A percentile compares a stretch with the other conserved stretches of the same genome.
Evolutionary conservation across 2,888 invertebrate species (phyloP).

Genomic region (Lutraria lutraria): DNA sequence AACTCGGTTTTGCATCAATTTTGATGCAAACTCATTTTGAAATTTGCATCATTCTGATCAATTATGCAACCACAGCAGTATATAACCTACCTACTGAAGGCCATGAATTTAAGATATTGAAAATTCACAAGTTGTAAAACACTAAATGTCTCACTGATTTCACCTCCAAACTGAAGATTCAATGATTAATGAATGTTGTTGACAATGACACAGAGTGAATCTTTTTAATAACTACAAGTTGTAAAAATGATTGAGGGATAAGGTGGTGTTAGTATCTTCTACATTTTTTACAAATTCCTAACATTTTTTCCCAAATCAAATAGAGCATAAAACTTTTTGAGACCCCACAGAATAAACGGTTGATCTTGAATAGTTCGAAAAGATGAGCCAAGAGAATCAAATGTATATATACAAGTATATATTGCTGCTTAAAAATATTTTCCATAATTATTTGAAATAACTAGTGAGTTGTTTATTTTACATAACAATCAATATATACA

Average conservation of each 20-base stretch:
- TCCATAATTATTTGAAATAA: too few species aligned
- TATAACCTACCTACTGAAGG: too few species aligned
- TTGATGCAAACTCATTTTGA: too few species aligned
- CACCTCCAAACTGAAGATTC: slow-evolving; percentile 5
- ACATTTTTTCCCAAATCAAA: not conserved
- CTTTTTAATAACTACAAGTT: slow-evolving; percentile 1
- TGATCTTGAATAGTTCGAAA: not conserved
- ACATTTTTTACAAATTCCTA: not conserved
- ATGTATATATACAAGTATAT: too few species aligned
- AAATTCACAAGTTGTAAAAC: not conserved
- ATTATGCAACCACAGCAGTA: too few species aligned
- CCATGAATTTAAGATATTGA: too few species aligned
- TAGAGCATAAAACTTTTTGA: not conserved
- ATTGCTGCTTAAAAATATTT: too few species aligned
- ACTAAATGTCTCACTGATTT: not conserved
- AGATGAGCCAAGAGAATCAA: too few species aligned
- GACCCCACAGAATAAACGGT: not conserved
- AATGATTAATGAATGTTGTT: not conserved
- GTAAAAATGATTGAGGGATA: not conserved
- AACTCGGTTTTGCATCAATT: too few species aligned
- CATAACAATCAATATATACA: too few species aligned
- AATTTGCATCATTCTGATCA: too few species aligned
- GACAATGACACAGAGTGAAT: not conserved
- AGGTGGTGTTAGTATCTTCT: not conserved
- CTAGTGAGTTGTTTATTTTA: too few species aligned